phyloP scores from a whole-genome alignment of 2,113 vertebrate species.

The Macrotus californicus region DNA sequence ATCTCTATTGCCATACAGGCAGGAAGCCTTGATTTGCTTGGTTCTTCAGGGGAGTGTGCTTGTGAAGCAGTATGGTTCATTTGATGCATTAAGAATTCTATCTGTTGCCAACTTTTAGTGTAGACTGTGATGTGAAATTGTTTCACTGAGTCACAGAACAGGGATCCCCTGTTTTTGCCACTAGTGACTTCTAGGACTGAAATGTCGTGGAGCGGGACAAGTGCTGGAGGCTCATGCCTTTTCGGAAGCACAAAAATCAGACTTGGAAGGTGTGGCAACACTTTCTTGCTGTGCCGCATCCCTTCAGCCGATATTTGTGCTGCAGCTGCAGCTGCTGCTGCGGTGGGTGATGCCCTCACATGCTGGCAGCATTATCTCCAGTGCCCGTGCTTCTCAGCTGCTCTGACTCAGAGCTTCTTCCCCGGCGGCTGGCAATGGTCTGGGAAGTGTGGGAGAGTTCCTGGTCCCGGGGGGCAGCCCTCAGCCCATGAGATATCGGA shows the following conservation, averaged over 20 bases:
- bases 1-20: too few relatives aligned
- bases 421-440: background rate
- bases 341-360: rapidly evolving
- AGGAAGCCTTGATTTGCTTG: background rate
- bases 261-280: background rate
- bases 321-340: background rate
- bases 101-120: background rate
- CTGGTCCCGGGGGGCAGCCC: too few relatives aligned
- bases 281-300: too few relatives aligned
- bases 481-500: background rate
- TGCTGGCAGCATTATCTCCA: rapidly evolving
- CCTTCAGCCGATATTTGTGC: background rate
- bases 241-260: background rate
- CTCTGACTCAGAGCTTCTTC: background rate
- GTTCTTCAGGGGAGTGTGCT: background rate
- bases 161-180: background rate
- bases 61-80: background rate
- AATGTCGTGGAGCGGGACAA: background rate
- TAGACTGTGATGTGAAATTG: background rate
- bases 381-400: background rate
- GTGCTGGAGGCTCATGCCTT: background rate
- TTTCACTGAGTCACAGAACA: background rate
- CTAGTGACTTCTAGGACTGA: background rate
- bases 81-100: background rate
- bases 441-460: background rate